Evolutionary conservation across 2,797 vertebrate species (phyloP).

Genomic region (Poliocrania exsul): DNA sequence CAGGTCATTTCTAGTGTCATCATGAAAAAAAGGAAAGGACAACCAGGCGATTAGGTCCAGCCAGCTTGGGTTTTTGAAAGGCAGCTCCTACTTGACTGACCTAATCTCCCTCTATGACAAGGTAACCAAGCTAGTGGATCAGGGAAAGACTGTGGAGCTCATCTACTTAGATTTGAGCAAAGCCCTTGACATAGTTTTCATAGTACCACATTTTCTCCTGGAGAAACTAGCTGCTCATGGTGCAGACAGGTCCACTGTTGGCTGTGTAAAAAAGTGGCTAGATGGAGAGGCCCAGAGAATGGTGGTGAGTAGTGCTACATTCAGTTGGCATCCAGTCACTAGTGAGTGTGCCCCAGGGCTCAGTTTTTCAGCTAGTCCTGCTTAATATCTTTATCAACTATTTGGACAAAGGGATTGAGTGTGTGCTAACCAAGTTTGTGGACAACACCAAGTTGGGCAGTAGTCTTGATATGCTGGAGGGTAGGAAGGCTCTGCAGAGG

Average conservation of each 20-base stretch:
- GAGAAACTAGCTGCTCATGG: background rate
- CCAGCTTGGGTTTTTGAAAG: background rate
- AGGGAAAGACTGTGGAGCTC: background rate
- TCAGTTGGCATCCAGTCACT: background rate
- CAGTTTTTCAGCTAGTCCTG: background rate
- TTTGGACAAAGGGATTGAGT: background rate
- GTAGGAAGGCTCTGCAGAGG: background rate
- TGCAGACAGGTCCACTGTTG: background rate
- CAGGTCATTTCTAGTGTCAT: background rate
- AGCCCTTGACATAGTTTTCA: background rate
- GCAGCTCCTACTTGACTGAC: background rate
- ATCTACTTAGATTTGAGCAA: background rate
- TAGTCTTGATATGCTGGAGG: background rate
- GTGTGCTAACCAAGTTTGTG: background rate
- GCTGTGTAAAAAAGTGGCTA: background rate
- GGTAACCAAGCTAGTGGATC: background rate
- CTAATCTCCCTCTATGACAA: background rate
- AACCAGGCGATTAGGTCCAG: background rate
- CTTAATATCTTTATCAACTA: background rate
- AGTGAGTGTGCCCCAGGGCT: background rate
- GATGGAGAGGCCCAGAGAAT: background rate
- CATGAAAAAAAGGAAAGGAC: background rate
- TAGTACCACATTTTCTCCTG: background rate
- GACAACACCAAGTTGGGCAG: background rate
- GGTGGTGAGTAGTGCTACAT: background rate